Evolutionary conservation across 2,888 invertebrate genomes (phyloP), one percentile per base, ranked within the genome.

Genomic region (Hemaris fuciformis): DNA sequence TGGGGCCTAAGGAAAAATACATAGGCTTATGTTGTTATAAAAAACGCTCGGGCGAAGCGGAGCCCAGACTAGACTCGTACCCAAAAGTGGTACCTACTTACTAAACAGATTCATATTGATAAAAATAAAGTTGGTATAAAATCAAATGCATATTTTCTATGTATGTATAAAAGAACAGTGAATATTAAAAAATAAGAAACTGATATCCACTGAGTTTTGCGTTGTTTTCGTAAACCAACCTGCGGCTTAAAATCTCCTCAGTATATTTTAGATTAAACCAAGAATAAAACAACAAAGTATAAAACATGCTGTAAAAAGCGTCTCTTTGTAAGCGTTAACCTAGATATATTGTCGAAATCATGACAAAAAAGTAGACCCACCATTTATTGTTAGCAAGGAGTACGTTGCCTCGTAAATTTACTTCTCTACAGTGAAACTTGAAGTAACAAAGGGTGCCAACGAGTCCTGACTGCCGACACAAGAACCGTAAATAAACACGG

Each of bases 401-500:
- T 59, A 59, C 43, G 43, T 58, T 59, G 57, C 42, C 61, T 61
- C 59, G 62, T 62, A 59, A 62, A 64, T 62, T 61, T 43, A 43
- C 43, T 27, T 25, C 59, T 13, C 23, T 57, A 64, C 59, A 60
- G 34, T 65, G 62, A 62, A 66, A 67, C 67, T 69, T 66, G 66
- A 64, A 59, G 63, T 62, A 67, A 70, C 70, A 68, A 70, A 66
- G 64, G 64, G 62, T 20, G 53, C 53, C 53, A 53, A 53, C 53
- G 53, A 53, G 53, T 53, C 27, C 27, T 31, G 15, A 43, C 61
- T 63, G 57, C 53, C 62, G 60, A 57, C 61, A 63, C 63, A 66
- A 66, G n/a, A 64, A 65, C 31, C 62, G 48, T 65, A 59, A 22
- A 60, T 62, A 64, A 68, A 65, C 68, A 68, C 65, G 62, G 61